Percentiles rank a stretch among this genome's conserved stretches.
phyloP scores from a whole-genome alignment of 1,140 invertebrate species.

The Trichoplusia ni region DNA sequence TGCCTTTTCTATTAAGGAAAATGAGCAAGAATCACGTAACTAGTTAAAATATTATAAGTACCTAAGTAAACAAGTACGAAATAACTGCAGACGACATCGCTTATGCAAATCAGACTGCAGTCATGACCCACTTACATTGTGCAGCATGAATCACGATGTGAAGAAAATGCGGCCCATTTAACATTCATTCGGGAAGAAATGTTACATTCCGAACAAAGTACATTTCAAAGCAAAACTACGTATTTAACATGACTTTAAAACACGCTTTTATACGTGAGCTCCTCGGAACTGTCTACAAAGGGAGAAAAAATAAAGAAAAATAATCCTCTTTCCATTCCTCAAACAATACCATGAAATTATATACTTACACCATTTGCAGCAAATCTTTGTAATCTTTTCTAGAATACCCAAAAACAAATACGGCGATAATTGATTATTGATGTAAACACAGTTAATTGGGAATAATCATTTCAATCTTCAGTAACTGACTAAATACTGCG shows the following conservation, averaged over 20 bases:
- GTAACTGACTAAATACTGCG: not conserved
- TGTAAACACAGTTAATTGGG: not conserved
- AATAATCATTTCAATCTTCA: not conserved
- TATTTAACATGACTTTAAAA: too few species aligned
- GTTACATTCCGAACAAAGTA: not conserved
- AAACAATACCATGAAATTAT: too few species aligned
- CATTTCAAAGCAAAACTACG: too few species aligned
- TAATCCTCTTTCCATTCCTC: not conserved
- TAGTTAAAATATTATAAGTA: conserved; percentile 12
- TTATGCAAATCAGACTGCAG: conserved; percentile 69
- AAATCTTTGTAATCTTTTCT: too few species aligned
- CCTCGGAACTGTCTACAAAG: too few species aligned
- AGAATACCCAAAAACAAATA: too few species aligned
- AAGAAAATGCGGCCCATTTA: not conserved
- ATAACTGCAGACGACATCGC: conserved; percentile 49
- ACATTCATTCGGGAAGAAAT: conserved; percentile 7
- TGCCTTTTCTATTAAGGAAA: too few species aligned
- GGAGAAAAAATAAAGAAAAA: too few species aligned
- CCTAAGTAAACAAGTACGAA: conserved; percentile 12
- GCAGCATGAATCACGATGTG: conserved; percentile 43
- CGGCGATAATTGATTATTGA: too few species aligned
- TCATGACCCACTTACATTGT: conserved; percentile 56
- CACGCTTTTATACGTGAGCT: too few species aligned
- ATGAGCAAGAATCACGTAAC: conserved; percentile 13
- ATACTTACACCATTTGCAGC: too few species aligned